These are phyloP conservation scores for Eubucco bourcierii DNA, from an alignment of 2,113 vertebrate genomes.

Conservation along the genomic window DNA sequence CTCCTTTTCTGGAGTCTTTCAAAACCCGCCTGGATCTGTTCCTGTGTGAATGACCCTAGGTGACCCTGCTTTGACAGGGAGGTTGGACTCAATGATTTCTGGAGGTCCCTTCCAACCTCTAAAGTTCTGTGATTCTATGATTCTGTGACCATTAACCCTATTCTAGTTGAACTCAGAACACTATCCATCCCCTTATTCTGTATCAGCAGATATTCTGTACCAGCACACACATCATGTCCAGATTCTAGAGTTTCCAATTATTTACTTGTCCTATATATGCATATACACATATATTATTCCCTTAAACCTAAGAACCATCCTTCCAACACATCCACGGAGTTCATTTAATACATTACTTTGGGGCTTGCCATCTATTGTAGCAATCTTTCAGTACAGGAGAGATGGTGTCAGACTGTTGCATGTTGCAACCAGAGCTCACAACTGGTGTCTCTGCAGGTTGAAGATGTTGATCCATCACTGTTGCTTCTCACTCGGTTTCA, in stretches of 20 bases:
- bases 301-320: too few relatives aligned
- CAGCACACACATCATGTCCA: not conserved
- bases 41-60: too few relatives aligned
- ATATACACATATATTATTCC: not conserved
- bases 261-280: not conserved
- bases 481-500: not conserved
- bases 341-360: not conserved
- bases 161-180: too few relatives aligned
- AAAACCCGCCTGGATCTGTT: too few relatives aligned
- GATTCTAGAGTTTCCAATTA: not conserved
- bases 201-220: not conserved
- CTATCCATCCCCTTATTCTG: not conserved
- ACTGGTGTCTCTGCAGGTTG: not conserved
- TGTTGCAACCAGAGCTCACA: not conserved
- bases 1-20: too few relatives aligned
- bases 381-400: not conserved
- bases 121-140: too few relatives aligned
- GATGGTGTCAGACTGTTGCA: not conserved
- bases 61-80: too few relatives aligned
- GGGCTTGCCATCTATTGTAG: not conserved
- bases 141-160: too few relatives aligned
- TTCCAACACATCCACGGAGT: not conserved
- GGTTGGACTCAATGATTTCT: too few relatives aligned
- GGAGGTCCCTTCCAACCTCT: too few relatives aligned
- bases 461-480: not conserved